Evolutionary conservation across 2,797 vertebrate species (phyloP), one percentile per base, ranked within the genome.

Genomic region (Neolamprologus multifasciatus): DNA sequence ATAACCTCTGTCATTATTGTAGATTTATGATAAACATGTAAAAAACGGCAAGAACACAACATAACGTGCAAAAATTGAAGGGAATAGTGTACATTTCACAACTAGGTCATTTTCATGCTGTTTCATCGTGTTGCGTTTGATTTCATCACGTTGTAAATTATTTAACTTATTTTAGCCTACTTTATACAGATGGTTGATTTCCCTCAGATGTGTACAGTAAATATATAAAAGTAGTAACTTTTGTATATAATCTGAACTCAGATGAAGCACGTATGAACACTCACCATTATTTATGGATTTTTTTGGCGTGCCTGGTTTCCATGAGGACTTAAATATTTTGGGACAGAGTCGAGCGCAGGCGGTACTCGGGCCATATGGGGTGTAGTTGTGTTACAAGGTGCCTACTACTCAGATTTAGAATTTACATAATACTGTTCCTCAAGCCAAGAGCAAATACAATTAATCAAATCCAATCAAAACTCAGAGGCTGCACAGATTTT

Each of bases 251-350:
- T 77, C 54, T 45, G 67, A 86, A 29, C 5, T 45, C 9, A 55
- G 81, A 6, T 8, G 19, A 81, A 59, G n/a, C 33, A 17, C 4
- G 13, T 48, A 19, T 8, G 16, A 33, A 71, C 31, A 9, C 36
- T 19, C 11, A 76, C 55, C 5, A 14, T 33, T 50, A 29, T 76
- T 50, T 33, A 50, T 71, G 43, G 29, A 57, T 76, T 79, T 57
- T 57, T 10, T 2, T 79, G 23, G 82, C 9, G 4, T 85, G 54
- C 43, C 43, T 82, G 51, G 86, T 93, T 85, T 92, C 91, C 83
- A 87, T 77, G 23, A 86, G 80, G 80, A 91, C 57, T 26, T 40
- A 86, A 81, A 82, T 90, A 86, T 93, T 86, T 21, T 86, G 87
- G n/a, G 78, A 78, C 88, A 31, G 77, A 87, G 71, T 79, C 36